These are phyloP conservation scores for Lacerta agilis DNA, from an alignment of 2,797 vertebrate species.

Conservation along the genomic window DNA sequence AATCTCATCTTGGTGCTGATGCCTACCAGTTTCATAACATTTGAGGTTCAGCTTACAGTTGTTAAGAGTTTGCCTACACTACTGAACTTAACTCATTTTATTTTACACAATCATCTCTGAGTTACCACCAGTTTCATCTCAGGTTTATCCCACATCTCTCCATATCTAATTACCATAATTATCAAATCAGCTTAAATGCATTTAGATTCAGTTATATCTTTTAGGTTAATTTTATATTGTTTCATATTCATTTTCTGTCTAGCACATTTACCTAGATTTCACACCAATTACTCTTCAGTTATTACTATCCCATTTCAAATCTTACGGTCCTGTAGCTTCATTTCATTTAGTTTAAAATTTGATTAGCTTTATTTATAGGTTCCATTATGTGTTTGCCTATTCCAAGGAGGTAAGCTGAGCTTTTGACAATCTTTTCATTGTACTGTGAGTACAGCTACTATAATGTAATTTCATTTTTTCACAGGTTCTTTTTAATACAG, in stretches of 20 bases:
- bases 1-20: not conserved
- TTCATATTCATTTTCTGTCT: constrained; percentile 5
- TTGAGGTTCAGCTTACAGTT: constrained; percentile 26
- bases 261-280: constrained; percentile 21
- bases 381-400: not conserved
- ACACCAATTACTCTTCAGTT: constrained; percentile 20
- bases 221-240: constrained; percentile 24
- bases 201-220: constrained; percentile 23
- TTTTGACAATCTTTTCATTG: not conserved
- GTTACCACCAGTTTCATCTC: not conserved
- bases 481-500: not conserved
- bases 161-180: constrained; percentile 28
- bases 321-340: not conserved
- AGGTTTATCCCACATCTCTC: not conserved
- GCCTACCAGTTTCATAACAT: constrained; percentile 4
- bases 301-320: constrained; percentile 28
- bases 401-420: not conserved
- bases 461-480: not conserved
- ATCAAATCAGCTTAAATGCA: not conserved
- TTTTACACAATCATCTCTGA: not conserved
- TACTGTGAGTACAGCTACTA: not conserved
- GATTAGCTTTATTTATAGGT: not conserved
- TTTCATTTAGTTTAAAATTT: constrained; percentile 31
- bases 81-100: not conserved
- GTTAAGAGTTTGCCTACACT: not conserved